Evolutionary conservation across 2,113 vertebrate species (phyloP).

Genomic region (Holacanthus passer): DNA sequence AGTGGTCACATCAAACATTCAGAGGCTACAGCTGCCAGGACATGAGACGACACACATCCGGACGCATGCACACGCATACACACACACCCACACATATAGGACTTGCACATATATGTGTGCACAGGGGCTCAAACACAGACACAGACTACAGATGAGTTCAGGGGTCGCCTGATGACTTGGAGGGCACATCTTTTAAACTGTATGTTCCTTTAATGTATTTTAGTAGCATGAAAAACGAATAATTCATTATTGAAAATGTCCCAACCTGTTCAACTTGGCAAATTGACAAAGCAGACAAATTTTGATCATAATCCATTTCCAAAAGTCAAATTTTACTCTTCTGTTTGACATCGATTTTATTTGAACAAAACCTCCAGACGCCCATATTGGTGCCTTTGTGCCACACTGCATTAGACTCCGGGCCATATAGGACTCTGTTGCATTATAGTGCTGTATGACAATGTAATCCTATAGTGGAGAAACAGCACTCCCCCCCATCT

Average conservation of each 20-base stretch:
- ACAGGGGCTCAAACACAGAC: neutral
- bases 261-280: neutral
- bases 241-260: slow-evolving; percentile 18
- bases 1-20: slow-evolving; percentile 77
- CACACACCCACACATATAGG: neutral
- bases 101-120: neutral
- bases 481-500: slow-evolving; percentile 66
- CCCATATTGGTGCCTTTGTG: slow-evolving; percentile 13
- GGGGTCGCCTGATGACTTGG: neutral
- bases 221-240: neutral
- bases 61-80: slow-evolving; percentile 1
- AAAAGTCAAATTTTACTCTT: neutral
- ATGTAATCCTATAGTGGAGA: slow-evolving; percentile 77
- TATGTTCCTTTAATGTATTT: neutral
- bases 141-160: slow-evolving; percentile 14
- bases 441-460: slow-evolving; percentile 72
- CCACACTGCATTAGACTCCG: slow-evolving; percentile 17
- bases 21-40: slow-evolving; percentile 53
- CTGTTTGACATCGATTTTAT: slow-evolving; percentile 1
- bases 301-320: neutral
- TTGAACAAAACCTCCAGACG: neutral
- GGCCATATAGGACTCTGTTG: slow-evolving; percentile 53
- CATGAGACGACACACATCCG: slow-evolving; percentile 51
- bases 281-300: neutral
- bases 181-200: neutral